Percentiles rank a stretch among this genome's conserved stretches.
phyloP scores from a whole-genome alignment of 2,888 invertebrate genomes.

The Scaptomyza polygonia region DNA sequence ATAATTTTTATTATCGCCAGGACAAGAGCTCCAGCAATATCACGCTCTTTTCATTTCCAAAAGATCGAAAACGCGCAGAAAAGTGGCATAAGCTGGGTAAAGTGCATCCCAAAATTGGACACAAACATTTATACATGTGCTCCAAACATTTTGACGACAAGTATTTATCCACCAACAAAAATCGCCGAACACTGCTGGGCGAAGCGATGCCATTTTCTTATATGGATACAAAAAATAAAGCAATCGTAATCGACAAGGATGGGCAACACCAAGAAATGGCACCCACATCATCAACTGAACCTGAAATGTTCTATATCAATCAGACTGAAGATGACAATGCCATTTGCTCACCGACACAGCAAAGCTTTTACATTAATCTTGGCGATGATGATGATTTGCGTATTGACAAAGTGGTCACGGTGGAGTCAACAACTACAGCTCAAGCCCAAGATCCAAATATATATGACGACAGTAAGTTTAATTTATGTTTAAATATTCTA shows the following conservation, averaged over 20 bases:
- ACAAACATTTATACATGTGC: conserved; percentile 67
- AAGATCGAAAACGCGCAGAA: conserved; percentile 64
- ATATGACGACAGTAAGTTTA: conserved; percentile 2
- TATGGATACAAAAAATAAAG: background rate
- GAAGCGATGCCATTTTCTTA: conserved; percentile 74
- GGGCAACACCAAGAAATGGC: conserved; percentile 6
- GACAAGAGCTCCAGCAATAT: conserved; percentile 33
- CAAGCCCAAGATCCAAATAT: background rate
- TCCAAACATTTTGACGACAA: conserved; percentile 80
- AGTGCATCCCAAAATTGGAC: conserved; percentile 50
- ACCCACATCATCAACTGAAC: conserved; percentile 17
- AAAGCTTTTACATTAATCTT: conserved; percentile 49
- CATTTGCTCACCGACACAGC: conserved; percentile 30
- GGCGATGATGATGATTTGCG: conserved; percentile 40
- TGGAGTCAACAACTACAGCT: conserved; percentile 62
- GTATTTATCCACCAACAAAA: conserved; percentile 62
- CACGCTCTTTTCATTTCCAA: conserved; percentile 79
- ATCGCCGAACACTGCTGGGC: conserved; percentile 74
- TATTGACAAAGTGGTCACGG: conserved; percentile 38
- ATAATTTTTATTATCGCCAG: conserved; percentile 41
- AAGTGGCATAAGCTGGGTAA: conserved; percentile 73
- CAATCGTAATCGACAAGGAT: background rate
- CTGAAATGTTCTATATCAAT: conserved; percentile 35
- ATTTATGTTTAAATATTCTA: too few species aligned
- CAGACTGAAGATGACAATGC: background rate